These are phyloP conservation scores for Heterochromis multidens DNA, from an alignment of 2,113 vertebrate genomes.

Conservation along the genomic window DNA sequence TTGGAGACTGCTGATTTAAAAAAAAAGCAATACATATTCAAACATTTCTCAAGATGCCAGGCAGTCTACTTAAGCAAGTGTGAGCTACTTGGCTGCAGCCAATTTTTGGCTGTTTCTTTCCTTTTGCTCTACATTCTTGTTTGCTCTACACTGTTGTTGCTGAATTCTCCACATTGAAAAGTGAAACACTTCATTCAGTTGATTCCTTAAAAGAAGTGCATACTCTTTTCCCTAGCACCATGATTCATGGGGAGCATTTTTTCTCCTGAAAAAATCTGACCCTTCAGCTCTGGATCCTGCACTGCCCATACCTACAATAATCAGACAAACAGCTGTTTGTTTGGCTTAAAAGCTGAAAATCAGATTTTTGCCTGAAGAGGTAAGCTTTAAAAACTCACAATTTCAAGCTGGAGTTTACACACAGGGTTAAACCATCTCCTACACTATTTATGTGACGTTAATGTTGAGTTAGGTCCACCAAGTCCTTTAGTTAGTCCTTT, in stretches of 20 bases:
- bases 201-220: not conserved
- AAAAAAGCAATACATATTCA: not conserved
- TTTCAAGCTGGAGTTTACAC: not conserved
- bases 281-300: not conserved
- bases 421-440: not conserved
- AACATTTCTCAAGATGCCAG: constrained; percentile 17
- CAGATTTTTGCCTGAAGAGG: not conserved
- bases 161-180: constrained; percentile 2
- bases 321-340: not conserved
- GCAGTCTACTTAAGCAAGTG: constrained; percentile 19
- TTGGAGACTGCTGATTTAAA: not conserved
- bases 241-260: not conserved
- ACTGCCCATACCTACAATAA: not conserved
- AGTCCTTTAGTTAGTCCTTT: not conserved
- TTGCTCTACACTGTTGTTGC: not conserved
- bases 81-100: constrained; percentile 32
- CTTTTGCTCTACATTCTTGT: constrained; percentile 5
- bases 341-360: not conserved
- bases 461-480: not conserved
- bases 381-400: not conserved
- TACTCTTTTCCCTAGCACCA: not conserved
- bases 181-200: not conserved
- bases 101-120: constrained; percentile 25
- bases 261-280: not conserved
- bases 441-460: not conserved